Evolutionary conservation across 1,140 invertebrate species (phyloP), one percentile per base, ranked within the genome.

Genomic region (Lamellibrachia luymesi): DNA sequence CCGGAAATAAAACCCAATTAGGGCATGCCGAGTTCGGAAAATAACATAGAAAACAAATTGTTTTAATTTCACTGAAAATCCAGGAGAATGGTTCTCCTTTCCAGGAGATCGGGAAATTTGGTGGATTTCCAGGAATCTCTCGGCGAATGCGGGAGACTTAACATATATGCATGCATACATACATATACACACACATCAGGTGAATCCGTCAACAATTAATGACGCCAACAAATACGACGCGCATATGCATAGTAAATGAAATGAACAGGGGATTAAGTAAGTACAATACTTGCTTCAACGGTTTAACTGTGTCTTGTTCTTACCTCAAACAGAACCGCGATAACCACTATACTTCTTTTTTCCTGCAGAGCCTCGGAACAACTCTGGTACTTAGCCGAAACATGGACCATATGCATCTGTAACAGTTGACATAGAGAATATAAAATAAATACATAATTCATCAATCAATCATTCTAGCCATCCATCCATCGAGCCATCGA

Each of bases 361-460:
- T 80, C 64, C 64, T 22, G 8, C 17, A 80, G 64, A 2, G 64
- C 64, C 13, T 10, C 64, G 97, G 93, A 98, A 96, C 89, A 96
- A 95, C 17, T 98, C 97, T 1, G 97, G 97, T 93, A 98, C 97
- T 93, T 97, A 97, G 94, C 98, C 98, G 95, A 80, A 8, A 80
- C 64, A 80, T 80, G 64, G 64, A 80, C 64, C 64, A 80, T 80
- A 22, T 80, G 64, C 64, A 80, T 80, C 64, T 80, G 64, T 10
- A 80, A 80, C 25, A 80, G 13, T 80, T 80, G 64, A 80, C 25
- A 80, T 80, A 56, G 13, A 80, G 13, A 80, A 17, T 17, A 17
- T 38, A 56, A 6, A 56, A 56, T 56, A 8, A 56, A 56, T 56
- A 56, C 6, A 8, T 56, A 56, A 56, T 56, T 56, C 6, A 56